Percentiles rank a stretch among this genome's conserved stretches.
Evolutionary conservation across 2,113 vertebrate species (phyloP).

Genomic region (Cebidichthys violaceus): DNA sequence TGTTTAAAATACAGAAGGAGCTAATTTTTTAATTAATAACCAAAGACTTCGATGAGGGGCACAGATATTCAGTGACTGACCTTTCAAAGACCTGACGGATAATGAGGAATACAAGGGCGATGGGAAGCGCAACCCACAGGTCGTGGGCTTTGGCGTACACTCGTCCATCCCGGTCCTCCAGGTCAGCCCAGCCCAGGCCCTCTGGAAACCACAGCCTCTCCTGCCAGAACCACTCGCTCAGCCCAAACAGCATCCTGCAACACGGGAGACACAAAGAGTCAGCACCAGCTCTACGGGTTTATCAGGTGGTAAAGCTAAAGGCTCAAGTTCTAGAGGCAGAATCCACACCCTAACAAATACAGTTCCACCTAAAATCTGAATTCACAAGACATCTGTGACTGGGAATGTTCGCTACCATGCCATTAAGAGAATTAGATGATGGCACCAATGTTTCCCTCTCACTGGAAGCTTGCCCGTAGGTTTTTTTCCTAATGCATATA

Average conservation of each 20-base stretch:
- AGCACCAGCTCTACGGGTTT: slow-evolving; percentile 8
- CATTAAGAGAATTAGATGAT: slow-evolving; percentile 38
- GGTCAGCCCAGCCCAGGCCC: slow-evolving; percentile 93
- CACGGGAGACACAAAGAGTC: neutral
- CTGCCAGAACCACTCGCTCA: slow-evolving; percentile 94
- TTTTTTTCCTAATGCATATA: slow-evolving; percentile 53
- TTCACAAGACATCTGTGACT: slow-evolving; percentile 6
- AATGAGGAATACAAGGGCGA: slow-evolving; percentile 90
- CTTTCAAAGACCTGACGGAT: slow-evolving; percentile 93
- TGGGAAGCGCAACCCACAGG: slow-evolving; percentile 90
- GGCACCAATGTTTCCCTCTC: slow-evolving; percentile 7
- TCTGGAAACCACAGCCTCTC: slow-evolving; percentile 93
- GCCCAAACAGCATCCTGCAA: slow-evolving; percentile 89
- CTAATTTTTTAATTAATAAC: slow-evolving; percentile 14
- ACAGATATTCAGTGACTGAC: slow-evolving; percentile 77
- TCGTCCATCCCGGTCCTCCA: slow-evolving; percentile 90
- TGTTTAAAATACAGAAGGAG: neutral
- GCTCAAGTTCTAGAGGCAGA: neutral
- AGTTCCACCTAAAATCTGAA: neutral
- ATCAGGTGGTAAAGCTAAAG: slow-evolving; percentile 4
- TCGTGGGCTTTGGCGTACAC: slow-evolving; percentile 90
- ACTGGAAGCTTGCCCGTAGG: neutral
- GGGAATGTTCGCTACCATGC: slow-evolving; percentile 6
- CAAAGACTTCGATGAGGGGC: neutral
- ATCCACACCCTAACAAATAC: neutral